A percentile compares a stretch with the other conserved stretches of the same genome.
Evolutionary conservation across 2,888 invertebrate genomes (phyloP).

Genomic region (Leptinotarsa tumamoca): DNA sequence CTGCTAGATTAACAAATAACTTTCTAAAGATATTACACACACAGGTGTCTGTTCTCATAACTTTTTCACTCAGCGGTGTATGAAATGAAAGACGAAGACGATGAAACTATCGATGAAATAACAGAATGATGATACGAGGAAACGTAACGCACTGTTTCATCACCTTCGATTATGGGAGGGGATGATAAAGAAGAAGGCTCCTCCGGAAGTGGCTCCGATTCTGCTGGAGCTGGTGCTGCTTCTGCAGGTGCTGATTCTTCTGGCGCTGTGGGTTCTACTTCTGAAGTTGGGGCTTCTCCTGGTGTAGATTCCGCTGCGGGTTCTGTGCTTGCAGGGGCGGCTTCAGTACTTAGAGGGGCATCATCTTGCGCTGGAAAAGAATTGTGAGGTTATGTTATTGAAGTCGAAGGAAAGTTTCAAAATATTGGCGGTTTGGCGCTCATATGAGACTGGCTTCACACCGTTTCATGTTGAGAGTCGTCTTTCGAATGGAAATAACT

Average conservation of each 20-base stretch:
- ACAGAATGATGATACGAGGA: slow-evolving; percentile 39
- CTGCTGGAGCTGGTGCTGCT: slow-evolving; percentile 45
- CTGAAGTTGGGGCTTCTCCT: slow-evolving; percentile 43
- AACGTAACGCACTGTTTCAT: slow-evolving; percentile 30
- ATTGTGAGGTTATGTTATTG: background rate
- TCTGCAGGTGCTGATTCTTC: slow-evolving; percentile 35
- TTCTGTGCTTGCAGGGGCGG: slow-evolving; percentile 41
- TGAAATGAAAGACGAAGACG: slow-evolving; percentile 31
- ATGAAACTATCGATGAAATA: slow-evolving; percentile 37
- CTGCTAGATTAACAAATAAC: too few relatives aligned
- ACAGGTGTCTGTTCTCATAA: background rate
- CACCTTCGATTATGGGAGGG: slow-evolving; percentile 49
- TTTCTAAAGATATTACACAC: too few relatives aligned
- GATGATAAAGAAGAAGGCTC: slow-evolving; percentile 34
- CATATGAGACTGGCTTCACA: too few relatives aligned
- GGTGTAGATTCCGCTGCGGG: slow-evolving; percentile 36
- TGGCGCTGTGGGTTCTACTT: slow-evolving; percentile 42
- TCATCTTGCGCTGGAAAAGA: background rate
- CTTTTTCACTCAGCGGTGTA: slow-evolving; percentile 12
- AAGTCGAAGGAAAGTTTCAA: too few relatives aligned
- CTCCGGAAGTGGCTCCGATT: slow-evolving; percentile 29
- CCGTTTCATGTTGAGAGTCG: too few relatives aligned
- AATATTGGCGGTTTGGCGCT: too few relatives aligned
- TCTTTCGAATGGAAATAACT: too few relatives aligned
- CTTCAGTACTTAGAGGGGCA: slow-evolving; percentile 45